Base-by-base conservation (phyloP, 2,113 vertebrate species). In the Colius striatus region DNA sequence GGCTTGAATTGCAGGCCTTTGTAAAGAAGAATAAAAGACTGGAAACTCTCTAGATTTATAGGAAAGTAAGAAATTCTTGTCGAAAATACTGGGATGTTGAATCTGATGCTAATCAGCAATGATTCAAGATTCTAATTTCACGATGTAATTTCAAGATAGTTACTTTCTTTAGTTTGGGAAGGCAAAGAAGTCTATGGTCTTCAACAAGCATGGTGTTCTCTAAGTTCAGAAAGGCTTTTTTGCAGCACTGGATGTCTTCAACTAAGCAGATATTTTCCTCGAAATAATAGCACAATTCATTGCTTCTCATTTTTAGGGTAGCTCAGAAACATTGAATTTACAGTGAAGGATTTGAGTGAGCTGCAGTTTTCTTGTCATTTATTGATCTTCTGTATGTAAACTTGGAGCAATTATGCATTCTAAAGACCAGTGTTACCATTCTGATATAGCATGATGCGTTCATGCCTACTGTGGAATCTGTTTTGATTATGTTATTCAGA, bases 371-470 rank as follows among this genome's bases (percentile, higher is more conserved):
- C 50, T 67, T 92, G 25, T 38, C 18, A 47, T 51, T 82, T 43
- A 11, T 68, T 75, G 6, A 72, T 74, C n/a, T 48, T 63, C 30
- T 62, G 36, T n/a, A 16, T 11, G 1, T 12, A n/a, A 60, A 32
- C 41, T 29, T 29, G 19, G 57, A 75, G 36, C 41, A 74, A 12
- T 36, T 71, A 2, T 51, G 72, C 32, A 3, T 63, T 38, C 53
- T 7, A 10, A 38, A 45, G 54, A 32, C 7, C 1, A 0, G 54
- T 6, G 1, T 17, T 76, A 7, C 22, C 36, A 8, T 48, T 61
- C 62, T 61, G 29, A 6, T 51, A 2, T 0, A 2, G 8, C 26
- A n/a, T 41, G 62, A 32, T 0, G 1, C 13, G 1, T n/a, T 19
- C 13, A 4, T 70, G 20, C 32, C 34, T 73, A 4, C 55, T n/a